Base-by-base conservation (phyloP, 1,140 invertebrate genomes). In the Limonius californicus region DNA sequence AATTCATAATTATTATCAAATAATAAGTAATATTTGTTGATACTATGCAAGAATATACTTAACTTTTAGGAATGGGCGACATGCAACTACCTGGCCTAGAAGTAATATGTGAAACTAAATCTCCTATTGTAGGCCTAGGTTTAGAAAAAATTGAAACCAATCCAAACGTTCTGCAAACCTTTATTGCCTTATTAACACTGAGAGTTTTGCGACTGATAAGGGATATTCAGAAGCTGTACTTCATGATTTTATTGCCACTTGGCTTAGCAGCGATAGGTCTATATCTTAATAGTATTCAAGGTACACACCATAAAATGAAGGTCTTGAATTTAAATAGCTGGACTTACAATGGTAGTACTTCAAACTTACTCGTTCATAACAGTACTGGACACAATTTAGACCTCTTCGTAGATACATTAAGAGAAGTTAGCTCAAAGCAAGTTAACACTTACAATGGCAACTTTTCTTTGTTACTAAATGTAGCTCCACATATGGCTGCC, bases 261-360 rank as follows among this genome's bases (percentile, higher is more conserved):
- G 79, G 85, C 21, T 82, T 88, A 39, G 84, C 86, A 42, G 85
- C 83, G 0, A 73, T 88, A 6, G 87, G 87, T 16, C 79, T 89
- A 4, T 87, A 87, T 68, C 76, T 89, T 47, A 85, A 87, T 62
- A 87, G 84, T 11, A 81, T 84, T 50, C 83, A 86, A 64, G 83
- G 81, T 2, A 80, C 83, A 18, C 83, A 86, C 61, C 79, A 81
- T 47, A 82, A 80, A 58, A 83, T 85, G 80, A 83, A 83, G 65
- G 84, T 85, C 8, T 76, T 88, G 16, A 78, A 77, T 63, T 72
- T 89, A 27, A 83, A 82, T 54, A 77, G 78, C 0, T 77, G 75
- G 12, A 81, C 80, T 0, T 84, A 84, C 63, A 69, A 84, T 64
- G 70, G 70, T 12, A 78, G 81, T 55, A 73, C 70, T 45, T 81